Evolutionary conservation across 2,797 vertebrate species (phyloP), one percentile per base, ranked within the genome.

Genomic region (Urophycis tenuis): DNA sequence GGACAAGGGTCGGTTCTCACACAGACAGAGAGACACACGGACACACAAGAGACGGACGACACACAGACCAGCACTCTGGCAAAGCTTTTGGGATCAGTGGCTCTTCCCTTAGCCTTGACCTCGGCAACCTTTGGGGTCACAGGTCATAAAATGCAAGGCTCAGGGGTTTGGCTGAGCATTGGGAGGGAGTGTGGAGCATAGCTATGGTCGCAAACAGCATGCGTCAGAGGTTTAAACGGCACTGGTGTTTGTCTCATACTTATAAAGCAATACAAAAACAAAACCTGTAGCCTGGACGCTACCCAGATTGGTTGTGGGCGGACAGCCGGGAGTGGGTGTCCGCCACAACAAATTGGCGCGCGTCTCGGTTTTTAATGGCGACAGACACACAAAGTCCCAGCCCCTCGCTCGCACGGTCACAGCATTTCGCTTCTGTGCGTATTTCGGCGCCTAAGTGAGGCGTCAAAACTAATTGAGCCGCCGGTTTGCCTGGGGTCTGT

Each of bases 131-230:
- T n/a, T 29, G 41, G 31, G 49, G 30, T 32, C 32, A 33, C 71
- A 75, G 82, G 75, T 70, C n/a, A 60, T 74, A 12, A 29, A 78
- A 75, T 74, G 74, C 14, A 72, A 80, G 77, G 30, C 74, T 75
- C 3, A n/a, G 34, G 77, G 73, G 79, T 64, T n/a, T n/a, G 69
- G 73, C 41, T 53, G 78, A 79, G 78, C 71, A 77, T 75, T 41
- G 73, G 73, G 15, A 35, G 33, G 72, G 82, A 69, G 71, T 64
- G 72, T 7, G 67, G 71, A 74, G 34, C 25, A 70, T 30, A 70
- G 29, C 11, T 1, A 32, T 70, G 32, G 67, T 60, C 3, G 1
- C 12, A 17, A 17, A 5, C 11, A 32, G 67, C 1, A 7, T 70
- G 25, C 25, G 64, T 15, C 41, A 25, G 35, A 71, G 22, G 53